Base-by-base conservation (phyloP, 1,140 invertebrate genomes). In the Drosophila kikkawai region DNA sequence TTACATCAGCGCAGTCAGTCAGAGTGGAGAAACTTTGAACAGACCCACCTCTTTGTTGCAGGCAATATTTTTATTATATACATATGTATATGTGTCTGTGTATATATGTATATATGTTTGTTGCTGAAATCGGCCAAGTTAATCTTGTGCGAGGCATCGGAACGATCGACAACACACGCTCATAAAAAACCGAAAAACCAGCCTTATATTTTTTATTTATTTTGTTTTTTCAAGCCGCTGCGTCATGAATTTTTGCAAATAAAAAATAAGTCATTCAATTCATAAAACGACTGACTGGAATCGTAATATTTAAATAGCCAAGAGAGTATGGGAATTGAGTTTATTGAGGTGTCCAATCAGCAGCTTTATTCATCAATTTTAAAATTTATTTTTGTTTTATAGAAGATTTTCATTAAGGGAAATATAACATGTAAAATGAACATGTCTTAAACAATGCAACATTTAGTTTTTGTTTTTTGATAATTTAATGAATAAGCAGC, bases 401-500 rank as follows among this genome's bases (percentile, higher is more conserved):
- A 7, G 26, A 29, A 2, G 3, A 29, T 29, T 5, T 51, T 53
- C 51, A 53, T 53, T 53, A 17, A 51, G 13, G 17, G 29, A 34
- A 51, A 13, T 34, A 7, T 34, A 11, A 7, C 17, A 47, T 17
- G 19, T 12, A 19, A 1, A 19, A 1, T 19, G 1, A 19, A 13
- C 17, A 47, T 26, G 22, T 26, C 22, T 8, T 3, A 15, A 7
- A 4, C 3, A 47, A 12, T 22, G 42, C 17, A 12, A 0, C 42
- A 44, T 19, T 45, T 45, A 45, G 17, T 50, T 56, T 55, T 36
- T 22, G 1, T 1, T 56, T 56, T 39, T 56, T 26, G 19, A 39
- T 56, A 56, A 56, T n/a, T 56, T 26, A 11, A 56, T 56, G 53
- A 56, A 56, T 56, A 56, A 56, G 36, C 53, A 55, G 36, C 36